Evolutionary conservation across 92 coral and sea anemone genomes (phyloP).

Genomic region (Micromussa lordhowensis): DNA sequence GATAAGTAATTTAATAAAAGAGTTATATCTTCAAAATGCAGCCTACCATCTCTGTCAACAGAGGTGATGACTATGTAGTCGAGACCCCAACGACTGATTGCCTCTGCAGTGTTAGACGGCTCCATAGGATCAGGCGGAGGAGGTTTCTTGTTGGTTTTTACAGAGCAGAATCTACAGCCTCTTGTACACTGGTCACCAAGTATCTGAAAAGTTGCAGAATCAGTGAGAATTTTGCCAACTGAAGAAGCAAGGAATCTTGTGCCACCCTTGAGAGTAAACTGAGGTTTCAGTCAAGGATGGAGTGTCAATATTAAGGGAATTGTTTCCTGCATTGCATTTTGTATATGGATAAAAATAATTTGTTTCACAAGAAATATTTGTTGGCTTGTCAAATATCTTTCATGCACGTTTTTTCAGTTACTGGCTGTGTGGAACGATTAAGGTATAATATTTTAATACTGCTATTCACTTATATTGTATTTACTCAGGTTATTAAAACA

Average conservation of each 20-base stretch:
- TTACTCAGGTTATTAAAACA: too few species aligned
- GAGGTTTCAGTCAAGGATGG: background rate
- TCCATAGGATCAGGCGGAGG: conserved; percentile 94
- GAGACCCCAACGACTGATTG: conserved; percentile 92
- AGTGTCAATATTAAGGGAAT: background rate
- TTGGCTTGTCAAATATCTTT: too few species aligned
- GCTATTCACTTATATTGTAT: too few species aligned
- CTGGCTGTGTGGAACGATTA: too few species aligned
- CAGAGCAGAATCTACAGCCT: conserved; percentile 97
- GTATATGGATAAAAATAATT: too few species aligned
- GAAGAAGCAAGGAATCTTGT: background rate
- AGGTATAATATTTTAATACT: too few species aligned
- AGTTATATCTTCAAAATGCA: background rate
- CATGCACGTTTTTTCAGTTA: too few species aligned
- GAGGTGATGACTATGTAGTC: conserved; percentile 96
- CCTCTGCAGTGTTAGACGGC: conserved; percentile 95
- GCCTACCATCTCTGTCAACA: conserved; percentile 97
- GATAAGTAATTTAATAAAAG: background rate
- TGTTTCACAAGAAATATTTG: too few species aligned
- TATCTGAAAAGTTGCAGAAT: conserved; percentile 49
- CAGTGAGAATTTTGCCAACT: conserved; percentile 48
- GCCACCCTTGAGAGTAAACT: background rate
- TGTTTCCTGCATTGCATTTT: background rate
- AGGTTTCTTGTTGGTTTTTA: conserved; percentile 96
- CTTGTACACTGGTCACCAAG: conserved; percentile 99